phyloP scores from a whole-genome alignment of 2,113 vertebrate genomes.

The Cottus gobio region DNA sequence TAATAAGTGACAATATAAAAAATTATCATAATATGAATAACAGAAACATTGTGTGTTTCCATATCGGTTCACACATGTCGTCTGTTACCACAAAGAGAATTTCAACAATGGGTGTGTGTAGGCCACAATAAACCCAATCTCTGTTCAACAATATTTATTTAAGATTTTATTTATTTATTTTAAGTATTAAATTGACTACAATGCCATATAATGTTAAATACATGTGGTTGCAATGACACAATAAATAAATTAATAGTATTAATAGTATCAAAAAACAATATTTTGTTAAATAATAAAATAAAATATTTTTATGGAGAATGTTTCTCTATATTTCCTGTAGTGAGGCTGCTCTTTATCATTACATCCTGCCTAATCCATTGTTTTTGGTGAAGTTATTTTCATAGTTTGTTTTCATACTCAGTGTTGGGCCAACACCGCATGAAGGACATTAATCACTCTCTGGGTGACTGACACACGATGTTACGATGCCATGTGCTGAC shows the following conservation, averaged over 20 bases:
- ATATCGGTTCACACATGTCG: background rate
- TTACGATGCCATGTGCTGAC: background rate
- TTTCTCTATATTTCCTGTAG: background rate
- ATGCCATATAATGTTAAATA: background rate
- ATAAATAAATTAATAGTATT: background rate
- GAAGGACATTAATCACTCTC: conserved; percentile 12
- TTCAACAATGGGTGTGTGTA: background rate
- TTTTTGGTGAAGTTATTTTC: conserved; percentile 11
- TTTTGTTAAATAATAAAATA: no score
- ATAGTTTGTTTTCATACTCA: conserved; percentile 24
- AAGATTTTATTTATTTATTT: no score
- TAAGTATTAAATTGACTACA: background rate
- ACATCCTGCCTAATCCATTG: background rate
- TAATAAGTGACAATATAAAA: background rate
- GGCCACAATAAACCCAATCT: background rate
- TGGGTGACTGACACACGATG: conserved; percentile 2
- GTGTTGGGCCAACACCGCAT: conserved; percentile 35
- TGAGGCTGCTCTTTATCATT: background rate
- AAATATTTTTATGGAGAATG: background rate
- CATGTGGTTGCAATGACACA: background rate
- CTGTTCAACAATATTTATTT: background rate
- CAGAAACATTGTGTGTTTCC: background rate
- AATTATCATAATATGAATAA: background rate
- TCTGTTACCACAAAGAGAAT: background rate
- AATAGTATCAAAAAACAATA: no score